Conservation (phyloP, 2,113 vertebrate species). For the Passer domesticus region DNA sequence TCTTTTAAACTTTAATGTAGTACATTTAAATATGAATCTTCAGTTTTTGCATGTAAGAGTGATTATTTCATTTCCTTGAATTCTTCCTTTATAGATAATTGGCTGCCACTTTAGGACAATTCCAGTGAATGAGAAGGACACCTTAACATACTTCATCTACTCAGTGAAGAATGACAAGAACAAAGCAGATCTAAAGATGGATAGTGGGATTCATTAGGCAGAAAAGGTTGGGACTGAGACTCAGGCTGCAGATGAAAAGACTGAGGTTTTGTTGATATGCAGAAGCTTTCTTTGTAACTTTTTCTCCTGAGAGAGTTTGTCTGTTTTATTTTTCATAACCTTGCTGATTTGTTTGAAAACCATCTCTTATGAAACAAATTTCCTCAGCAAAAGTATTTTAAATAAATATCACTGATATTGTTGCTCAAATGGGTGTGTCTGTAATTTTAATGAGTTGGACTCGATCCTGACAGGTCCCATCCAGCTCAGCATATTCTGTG, state of each 20-base stretch:
- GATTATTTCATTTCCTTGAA: constrained; percentile 26
- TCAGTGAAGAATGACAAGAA: constrained; percentile 86
- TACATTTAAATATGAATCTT: background rate
- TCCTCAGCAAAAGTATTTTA: constrained; percentile 73
- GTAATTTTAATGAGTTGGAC: constrained; percentile 33
- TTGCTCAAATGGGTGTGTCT: constrained; percentile 68
- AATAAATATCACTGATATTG: constrained; percentile 77
- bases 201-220: constrained; percentile 77
- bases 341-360: constrained; percentile 66
- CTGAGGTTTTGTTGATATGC: constrained; percentile 66
- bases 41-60: background rate
- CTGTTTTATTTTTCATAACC: constrained; percentile 78
- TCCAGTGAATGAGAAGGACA: constrained; percentile 87
- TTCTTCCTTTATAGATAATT: constrained; percentile 79
- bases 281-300: constrained; percentile 75
- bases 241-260: constrained; percentile 62
- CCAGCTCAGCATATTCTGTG: background rate
- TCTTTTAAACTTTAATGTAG: background rate
- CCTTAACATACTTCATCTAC: constrained; percentile 87
- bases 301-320: constrained; percentile 60
- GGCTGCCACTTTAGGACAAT: constrained; percentile 86
- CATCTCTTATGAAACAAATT: constrained; percentile 32
- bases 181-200: constrained; percentile 81
- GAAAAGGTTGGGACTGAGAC: constrained; percentile 49
- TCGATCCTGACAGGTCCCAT: background rate